Conservation (phyloP, 2,797 vertebrate species). For the Dallia pectoralis region DNA sequence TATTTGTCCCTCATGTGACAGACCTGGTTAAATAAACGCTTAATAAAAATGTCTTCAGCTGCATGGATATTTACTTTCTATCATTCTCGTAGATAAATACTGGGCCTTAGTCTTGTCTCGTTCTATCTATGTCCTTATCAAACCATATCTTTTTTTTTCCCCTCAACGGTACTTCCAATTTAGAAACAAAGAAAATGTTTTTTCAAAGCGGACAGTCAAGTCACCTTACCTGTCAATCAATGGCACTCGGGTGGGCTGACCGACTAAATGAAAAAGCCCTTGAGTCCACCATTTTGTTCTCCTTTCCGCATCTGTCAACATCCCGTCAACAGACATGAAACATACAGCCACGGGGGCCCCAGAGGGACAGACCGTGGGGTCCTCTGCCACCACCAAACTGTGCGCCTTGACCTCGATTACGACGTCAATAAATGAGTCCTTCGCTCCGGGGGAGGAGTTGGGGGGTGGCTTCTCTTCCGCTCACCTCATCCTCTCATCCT, state of each 20-base stretch:
- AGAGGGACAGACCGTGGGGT: background rate
- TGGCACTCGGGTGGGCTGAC: background rate
- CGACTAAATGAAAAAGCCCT: background rate
- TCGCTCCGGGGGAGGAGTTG: background rate
- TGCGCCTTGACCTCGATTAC: background rate
- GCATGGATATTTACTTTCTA: too few species aligned
- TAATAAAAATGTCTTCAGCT: too few species aligned
- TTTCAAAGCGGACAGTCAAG: background rate
- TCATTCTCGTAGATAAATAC: background rate
- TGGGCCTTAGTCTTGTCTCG: background rate
- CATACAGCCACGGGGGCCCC: background rate
- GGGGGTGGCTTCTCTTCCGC: background rate
- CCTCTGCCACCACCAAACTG: background rate
- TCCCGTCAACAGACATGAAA: background rate
- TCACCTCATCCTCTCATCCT: conserved; percentile 14
- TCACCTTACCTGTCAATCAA: conserved; percentile 4
- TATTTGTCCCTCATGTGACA: too few species aligned
- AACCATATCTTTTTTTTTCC: background rate
- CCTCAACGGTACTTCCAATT: background rate
- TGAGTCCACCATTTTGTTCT: background rate
- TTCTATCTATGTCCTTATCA: background rate
- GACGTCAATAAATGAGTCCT: background rate
- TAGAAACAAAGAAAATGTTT: background rate
- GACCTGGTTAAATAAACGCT: too few species aligned
- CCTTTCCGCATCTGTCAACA: background rate